Conservation (phyloP, 2,797 vertebrate genomes). For the Myotis findleyi region DNA sequence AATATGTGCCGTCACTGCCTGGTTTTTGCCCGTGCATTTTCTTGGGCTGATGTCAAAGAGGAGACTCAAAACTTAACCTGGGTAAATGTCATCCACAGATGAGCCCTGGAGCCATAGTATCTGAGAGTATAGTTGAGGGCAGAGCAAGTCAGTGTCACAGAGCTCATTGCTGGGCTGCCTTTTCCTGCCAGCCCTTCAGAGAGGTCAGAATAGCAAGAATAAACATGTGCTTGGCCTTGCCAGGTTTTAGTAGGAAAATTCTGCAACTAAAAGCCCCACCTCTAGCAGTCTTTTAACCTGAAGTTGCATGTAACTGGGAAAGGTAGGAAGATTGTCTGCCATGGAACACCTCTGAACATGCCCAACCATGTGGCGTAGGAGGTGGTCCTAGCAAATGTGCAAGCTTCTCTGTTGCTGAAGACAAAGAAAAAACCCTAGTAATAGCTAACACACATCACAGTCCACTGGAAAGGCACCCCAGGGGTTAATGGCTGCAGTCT, state of each 20-base stretch:
- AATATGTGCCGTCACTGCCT: background rate
- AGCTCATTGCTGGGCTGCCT: background rate
- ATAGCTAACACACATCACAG: background rate
- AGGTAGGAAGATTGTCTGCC: background rate
- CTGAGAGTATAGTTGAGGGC: background rate
- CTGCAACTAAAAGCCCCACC: background rate
- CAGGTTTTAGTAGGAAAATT: slow-evolving; percentile 45
- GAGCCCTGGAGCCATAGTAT: background rate
- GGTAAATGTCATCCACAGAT: background rate
- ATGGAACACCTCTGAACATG: background rate
- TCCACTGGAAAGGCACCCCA: background rate
- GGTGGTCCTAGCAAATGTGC: background rate
- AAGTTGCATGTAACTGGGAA: slow-evolving; percentile 3
- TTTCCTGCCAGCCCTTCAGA: background rate
- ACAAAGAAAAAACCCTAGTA: background rate
- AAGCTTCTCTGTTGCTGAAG: background rate
- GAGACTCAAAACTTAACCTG: background rate
- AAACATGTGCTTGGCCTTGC: background rate
- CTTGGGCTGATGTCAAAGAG: slow-evolving; percentile 30
- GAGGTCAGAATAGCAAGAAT: background rate
- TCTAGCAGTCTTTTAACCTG: slow-evolving; percentile 26
- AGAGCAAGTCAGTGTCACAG: background rate
- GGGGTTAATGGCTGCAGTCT: background rate
- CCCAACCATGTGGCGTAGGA: background rate
- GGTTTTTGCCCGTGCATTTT: slow-evolving; percentile 22